phyloP scores from a whole-genome alignment of 1,140 invertebrate species.

The Heliconius melpomene region DNA sequence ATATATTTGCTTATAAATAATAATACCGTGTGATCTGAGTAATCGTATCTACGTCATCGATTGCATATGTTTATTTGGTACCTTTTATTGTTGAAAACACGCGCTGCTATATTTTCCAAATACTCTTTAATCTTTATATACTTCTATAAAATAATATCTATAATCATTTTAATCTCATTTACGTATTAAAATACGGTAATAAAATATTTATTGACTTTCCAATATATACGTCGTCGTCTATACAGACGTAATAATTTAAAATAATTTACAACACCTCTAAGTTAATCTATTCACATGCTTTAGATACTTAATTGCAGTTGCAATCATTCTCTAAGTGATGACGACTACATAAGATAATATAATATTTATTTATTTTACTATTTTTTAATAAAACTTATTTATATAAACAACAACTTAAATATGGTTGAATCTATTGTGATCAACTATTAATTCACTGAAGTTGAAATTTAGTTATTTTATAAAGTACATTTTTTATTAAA shows the following conservation, averaged over 20 bases:
- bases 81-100: not conserved
- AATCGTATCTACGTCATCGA: not conserved
- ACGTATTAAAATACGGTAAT: not conserved
- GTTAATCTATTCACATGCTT: not conserved
- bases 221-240: not conserved
- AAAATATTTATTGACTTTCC: not conserved
- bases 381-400: too few relatives aligned
- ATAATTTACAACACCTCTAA: not conserved
- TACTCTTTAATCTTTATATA: slow-evolving; percentile 5
- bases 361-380: too few relatives aligned
- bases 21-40: not conserved
- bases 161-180: not conserved
- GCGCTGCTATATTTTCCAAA: not conserved
- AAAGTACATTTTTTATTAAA: too few relatives aligned
- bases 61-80: not conserved
- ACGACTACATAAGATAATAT: too few relatives aligned
- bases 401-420: too few relatives aligned
- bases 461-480: too few relatives aligned
- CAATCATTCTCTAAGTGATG: too few relatives aligned
- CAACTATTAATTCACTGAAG: too few relatives aligned
- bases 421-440: too few relatives aligned
- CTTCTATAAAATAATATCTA: not conserved
- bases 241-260: not conserved
- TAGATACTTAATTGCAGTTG: not conserved
- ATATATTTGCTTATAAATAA: not conserved